Evolutionary conservation across 2,888 invertebrate genomes (phyloP), one percentile per base, ranked within the genome.

Genomic region (Empis livida): DNA sequence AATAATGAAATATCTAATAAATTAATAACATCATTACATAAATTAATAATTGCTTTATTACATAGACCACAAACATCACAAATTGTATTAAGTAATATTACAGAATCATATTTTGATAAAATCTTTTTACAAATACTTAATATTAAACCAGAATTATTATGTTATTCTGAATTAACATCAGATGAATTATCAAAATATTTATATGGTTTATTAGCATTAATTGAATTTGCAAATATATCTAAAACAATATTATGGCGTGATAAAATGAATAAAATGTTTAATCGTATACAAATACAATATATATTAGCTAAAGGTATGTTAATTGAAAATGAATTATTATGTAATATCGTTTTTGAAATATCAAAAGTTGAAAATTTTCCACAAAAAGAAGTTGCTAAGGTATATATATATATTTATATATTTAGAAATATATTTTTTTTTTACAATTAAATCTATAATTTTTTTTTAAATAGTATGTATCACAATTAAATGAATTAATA

Each of bases 101-200:
- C 62, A 0, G 65, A 67, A 40, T 64, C 66, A 2, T 67, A 62
- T 47, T 67, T 67, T 44, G 66, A 67, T 50, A 68, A 67, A 54
- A 61, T 67, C 43, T 55, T 68, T 13, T 55, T 61, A 0, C 58
- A 61, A 0, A 9, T 27, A 27, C 55, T 67, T 1, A 32, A 63
- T 1, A 53, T 27, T 27, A 27, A 27, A 50, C 48, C 53, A 37
- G 48, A 44, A 14, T 48, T 51, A 16, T 46, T 51, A 10, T 51
- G 51, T 20, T 46, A 54, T 15, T 39, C 54, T 0, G 38, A 53
- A 8, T 8, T 27, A 27, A 27, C 23, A 27, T 5, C 23, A 38
- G 46, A 57, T 1, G 65, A 66, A 41, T 57, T 66, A 44, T 61
- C 64, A 45, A 66, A 64, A 50, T 59, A 60, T 35, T 54, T 63